A percentile compares a stretch with the other conserved stretches of the same genome.
phyloP scores from a whole-genome alignment of 2,888 invertebrate species.

The Auanema sp. region DNA sequence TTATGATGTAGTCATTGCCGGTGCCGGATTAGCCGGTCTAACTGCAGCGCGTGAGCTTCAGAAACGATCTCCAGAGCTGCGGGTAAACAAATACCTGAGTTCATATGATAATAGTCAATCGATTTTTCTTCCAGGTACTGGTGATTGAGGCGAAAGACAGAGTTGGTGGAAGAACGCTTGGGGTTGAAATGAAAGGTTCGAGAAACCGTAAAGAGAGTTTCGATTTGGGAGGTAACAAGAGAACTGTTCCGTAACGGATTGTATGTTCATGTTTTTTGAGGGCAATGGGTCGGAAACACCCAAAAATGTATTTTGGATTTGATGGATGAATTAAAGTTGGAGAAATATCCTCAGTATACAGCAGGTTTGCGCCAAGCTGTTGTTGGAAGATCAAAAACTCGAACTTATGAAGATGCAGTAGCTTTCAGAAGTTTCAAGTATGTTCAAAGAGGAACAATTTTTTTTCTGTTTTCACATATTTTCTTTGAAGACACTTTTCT shows the following conservation, averaged over 20 bases:
- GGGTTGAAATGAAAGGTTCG: slow-evolving; percentile 32
- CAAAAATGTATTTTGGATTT: slow-evolving; percentile 65
- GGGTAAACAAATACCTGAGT: slow-evolving; percentile 5
- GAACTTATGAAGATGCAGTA: too few relatives aligned
- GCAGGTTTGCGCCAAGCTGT: slow-evolving; percentile 30
- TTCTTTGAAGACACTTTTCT: slow-evolving; percentile 7
- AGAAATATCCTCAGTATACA: slow-evolving; percentile 57
- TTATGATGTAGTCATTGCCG: slow-evolving; percentile 61
- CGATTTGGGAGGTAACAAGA: slow-evolving; percentile 47
- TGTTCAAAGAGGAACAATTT: too few relatives aligned
- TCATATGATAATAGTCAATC: neutral
- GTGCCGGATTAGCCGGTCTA: slow-evolving; percentile 64
- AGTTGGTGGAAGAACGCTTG: slow-evolving; percentile 66
- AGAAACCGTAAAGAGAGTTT: slow-evolving; percentile 30
- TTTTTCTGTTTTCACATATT: neutral
- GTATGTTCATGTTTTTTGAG: slow-evolving; percentile 31
- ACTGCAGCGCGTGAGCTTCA: slow-evolving; percentile 57
- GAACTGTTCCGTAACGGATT: neutral
- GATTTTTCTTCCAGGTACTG: slow-evolving; percentile 37
- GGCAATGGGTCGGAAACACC: slow-evolving; percentile 66
- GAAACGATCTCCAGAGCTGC: slow-evolving; percentile 18
- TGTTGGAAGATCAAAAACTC: too few relatives aligned
- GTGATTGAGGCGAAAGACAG: slow-evolving; percentile 65
- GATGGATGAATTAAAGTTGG: slow-evolving; percentile 63
- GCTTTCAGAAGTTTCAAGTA: too few relatives aligned